Percentiles rank a stretch among this genome's conserved stretches.
These are phyloP conservation scores for Psittacula echo DNA, from an alignment of 2,797 vertebrate species.

Conservation along the genomic window DNA sequence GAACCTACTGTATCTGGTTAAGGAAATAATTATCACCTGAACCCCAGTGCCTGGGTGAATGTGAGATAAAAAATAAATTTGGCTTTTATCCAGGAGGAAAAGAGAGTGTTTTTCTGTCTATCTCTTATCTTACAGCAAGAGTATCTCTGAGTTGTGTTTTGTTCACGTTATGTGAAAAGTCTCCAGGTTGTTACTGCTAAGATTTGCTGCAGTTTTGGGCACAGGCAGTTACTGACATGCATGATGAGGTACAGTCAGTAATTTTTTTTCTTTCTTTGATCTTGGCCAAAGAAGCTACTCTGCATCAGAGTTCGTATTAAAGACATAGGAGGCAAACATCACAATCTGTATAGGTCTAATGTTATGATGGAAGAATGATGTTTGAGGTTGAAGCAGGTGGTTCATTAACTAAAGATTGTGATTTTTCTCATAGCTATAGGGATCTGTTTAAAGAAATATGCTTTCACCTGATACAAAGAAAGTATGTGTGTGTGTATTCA, in stretches of 20 bases:
- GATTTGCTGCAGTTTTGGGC: not conserved
- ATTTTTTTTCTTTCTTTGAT: not conserved
- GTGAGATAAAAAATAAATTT: not conserved
- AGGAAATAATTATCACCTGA: not conserved
- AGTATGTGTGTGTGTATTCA: not conserved
- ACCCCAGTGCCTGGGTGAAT: not conserved
- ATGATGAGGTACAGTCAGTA: not conserved
- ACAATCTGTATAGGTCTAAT: not conserved
- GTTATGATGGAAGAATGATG: not conserved
- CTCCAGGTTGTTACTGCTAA: not conserved
- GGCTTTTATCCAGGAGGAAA: not conserved
- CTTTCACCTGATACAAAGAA: not conserved
- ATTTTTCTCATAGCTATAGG: not conserved
- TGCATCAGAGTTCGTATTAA: not conserved
- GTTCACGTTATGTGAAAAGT: not conserved
- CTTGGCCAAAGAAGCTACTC: not conserved
- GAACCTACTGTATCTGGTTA: not conserved
- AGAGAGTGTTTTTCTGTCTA: not conserved
- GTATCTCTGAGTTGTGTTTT: not conserved
- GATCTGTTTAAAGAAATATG: not conserved
- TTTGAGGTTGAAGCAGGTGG: not conserved
- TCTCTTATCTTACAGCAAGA: not conserved
- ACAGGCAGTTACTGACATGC: not conserved
- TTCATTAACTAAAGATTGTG: not conserved
- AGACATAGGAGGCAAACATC: not conserved